Base-by-base conservation (phyloP, 2,888 invertebrate species). In the Leptopilina syphax region DNA sequence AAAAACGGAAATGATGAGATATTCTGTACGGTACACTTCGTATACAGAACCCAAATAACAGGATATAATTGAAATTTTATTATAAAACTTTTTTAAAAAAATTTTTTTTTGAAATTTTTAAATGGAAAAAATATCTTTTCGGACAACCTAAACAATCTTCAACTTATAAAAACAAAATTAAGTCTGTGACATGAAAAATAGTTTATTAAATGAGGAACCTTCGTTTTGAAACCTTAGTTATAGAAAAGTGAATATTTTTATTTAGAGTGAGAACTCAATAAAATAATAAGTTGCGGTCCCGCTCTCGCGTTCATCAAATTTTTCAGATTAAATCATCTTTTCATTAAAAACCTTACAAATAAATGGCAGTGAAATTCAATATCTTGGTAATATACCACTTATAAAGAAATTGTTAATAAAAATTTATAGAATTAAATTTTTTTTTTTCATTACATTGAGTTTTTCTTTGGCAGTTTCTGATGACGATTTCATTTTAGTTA, bases 281-380 rank as follows among this genome's bases (percentile, higher is more conserved):
- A 85, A 85, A 86, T 86, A 88, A 47, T 60, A 6, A 70, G 7
- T 27, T 57, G 54, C 57, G 57, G 73, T 34, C 73, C 73, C 73
- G 73, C 34, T 73, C 73, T 73, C 8, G 54, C 57, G 34, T 34
- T 44, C 50, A 65, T 34, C 50, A n/a, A 47, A 47, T 73, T 57
- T 41, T 54, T 27, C 54, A 34, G 27, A 27, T 73, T n/a, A 34
- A 73, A 34, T 73, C 57, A 57, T 27, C n/a, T 54, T 27, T 70
- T 54, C 27, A 84, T 80, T 78, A 60, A 83, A 80, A 78, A 68
- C 78, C 81, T 60, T 81, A 82, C 77, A 81, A 84, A 84, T 73
- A 79, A 83, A 79, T 87, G 88, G 89, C 88, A 90, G 90, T 89
- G 87, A 88, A 73, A 57, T 82, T 82, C 80, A 68, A 80, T 78